Conservation (phyloP, 2,113 vertebrate genomes). For the Zosterops pallidus region DNA sequence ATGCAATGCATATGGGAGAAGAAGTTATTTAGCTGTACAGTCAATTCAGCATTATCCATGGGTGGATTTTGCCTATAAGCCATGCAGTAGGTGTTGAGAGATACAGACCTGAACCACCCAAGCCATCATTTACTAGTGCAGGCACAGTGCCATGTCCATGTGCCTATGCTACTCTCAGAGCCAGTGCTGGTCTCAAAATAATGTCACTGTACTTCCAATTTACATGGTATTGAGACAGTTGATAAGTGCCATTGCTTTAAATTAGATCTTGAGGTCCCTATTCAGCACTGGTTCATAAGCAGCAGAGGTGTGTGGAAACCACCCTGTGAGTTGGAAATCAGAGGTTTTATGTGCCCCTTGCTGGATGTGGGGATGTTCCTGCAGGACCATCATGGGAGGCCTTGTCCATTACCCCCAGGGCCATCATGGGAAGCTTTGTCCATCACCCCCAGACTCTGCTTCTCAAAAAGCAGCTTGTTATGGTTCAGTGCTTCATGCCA, state of each 20-base stretch:
- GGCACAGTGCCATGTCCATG: not conserved
- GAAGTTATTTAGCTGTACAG: not conserved
- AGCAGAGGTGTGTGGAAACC: not conserved
- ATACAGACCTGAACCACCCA: not conserved
- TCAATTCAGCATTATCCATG: not conserved
- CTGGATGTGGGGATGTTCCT: not conserved
- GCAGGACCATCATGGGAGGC: not conserved
- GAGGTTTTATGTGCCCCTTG: not conserved
- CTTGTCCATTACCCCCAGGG: not conserved
- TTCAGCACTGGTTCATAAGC: not conserved
- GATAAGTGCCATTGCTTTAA: not conserved
- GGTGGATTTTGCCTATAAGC: not conserved
- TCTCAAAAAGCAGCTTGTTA: not conserved
- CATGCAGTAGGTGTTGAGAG: not conserved
- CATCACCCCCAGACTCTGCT: not conserved
- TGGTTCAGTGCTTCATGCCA: not conserved
- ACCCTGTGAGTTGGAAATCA: accelerated
- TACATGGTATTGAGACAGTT: not conserved
- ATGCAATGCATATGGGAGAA: not conserved
- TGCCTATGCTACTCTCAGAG: not conserved
- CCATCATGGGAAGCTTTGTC: not conserved
- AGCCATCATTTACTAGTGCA: not conserved
- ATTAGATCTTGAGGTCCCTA: not conserved
- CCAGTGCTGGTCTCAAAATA: not conserved
- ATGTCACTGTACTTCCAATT: not conserved